Evolutionary conservation across 2,797 vertebrate genomes (phyloP).

Genomic region (Ciconia nigra): DNA sequence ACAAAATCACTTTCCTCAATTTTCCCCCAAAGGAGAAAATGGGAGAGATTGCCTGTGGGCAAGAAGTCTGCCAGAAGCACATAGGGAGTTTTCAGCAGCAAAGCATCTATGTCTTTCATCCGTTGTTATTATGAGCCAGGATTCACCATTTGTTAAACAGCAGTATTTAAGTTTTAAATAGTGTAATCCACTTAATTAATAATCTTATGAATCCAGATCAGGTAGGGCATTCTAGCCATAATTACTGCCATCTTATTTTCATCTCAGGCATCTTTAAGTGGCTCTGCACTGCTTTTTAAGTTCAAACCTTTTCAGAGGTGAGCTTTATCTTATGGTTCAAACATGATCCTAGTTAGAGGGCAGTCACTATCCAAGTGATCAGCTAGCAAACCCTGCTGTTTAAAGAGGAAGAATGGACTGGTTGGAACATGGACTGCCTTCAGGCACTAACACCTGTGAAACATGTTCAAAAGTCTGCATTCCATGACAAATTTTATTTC

Average conservation of each 20-base stretch:
- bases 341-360: background rate
- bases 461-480: background rate
- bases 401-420: background rate
- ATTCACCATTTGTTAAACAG: background rate
- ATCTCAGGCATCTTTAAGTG: background rate
- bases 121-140: background rate
- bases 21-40: background rate
- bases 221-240: background rate
- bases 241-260: background rate
- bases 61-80: background rate
- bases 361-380: background rate
- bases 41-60: background rate
- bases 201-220: background rate
- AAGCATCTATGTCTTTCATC: background rate
- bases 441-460: background rate
- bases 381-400: background rate
- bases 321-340: background rate
- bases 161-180: background rate
- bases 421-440: background rate
- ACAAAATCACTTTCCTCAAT: background rate
- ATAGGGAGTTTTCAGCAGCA: background rate
- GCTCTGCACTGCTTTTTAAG: background rate
- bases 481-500: background rate
- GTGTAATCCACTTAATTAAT: background rate
- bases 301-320: background rate